Conservation (phyloP, 2,113 vertebrate species). For the Mastomys coucha region DNA sequence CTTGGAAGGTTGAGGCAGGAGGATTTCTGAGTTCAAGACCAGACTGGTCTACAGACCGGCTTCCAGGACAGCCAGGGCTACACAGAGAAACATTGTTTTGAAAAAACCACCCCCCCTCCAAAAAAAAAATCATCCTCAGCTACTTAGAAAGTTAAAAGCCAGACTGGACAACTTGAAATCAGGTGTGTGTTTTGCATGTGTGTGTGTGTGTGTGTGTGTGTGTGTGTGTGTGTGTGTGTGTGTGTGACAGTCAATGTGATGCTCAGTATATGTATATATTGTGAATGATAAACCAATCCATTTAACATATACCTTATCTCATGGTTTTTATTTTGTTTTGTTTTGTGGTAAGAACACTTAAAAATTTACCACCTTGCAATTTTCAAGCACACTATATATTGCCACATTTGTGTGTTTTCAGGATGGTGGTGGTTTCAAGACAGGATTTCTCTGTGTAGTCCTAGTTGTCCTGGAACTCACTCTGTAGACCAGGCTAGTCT, state of each 20-base stretch:
- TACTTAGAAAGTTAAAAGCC: neutral
- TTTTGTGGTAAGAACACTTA: neutral
- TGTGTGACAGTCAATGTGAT: neutral
- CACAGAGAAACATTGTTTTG: too few species aligned
- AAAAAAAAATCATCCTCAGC: too few species aligned
- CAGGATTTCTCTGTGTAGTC: neutral
- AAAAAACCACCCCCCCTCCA: too few species aligned
- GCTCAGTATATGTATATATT: neutral
- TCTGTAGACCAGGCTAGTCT: neutral
- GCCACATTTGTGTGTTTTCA: neutral
- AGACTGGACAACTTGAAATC: neutral
- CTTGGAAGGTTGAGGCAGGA: neutral
- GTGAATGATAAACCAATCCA: neutral
- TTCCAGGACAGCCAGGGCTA: too few species aligned
- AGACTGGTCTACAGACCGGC: too few species aligned
- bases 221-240: neutral
- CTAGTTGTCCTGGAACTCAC: neutral
- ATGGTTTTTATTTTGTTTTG: neutral
- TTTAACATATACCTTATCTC: neutral
- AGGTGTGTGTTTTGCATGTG: neutral
- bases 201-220: neutral
- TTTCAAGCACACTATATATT: neutral
- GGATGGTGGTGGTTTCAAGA: neutral
- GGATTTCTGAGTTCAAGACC: too few species aligned
- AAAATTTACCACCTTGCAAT: neutral